These are phyloP conservation scores for Rhadina sibilatrix DNA, from an alignment of 2,113 vertebrate genomes.

Conservation along the genomic window DNA sequence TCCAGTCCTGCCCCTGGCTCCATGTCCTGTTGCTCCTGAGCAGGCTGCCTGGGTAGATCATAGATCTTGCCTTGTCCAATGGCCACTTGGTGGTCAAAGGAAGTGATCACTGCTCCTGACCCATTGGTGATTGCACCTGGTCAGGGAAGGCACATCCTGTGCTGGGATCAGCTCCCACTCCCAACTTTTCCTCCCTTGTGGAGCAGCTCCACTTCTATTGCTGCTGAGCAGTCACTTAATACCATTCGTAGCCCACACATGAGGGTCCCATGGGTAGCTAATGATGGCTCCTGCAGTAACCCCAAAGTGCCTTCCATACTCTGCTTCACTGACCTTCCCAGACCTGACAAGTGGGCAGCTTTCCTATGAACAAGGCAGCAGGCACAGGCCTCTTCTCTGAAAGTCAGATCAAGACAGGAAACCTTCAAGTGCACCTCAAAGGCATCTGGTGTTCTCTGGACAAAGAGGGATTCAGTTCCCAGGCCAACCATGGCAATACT, in stretches of 20 bases:
- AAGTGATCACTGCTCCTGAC: not conserved
- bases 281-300: not conserved
- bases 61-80: not conserved
- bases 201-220: not conserved
- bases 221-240: not conserved
- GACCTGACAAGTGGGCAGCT: not conserved
- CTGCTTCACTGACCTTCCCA: not conserved
- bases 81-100: not conserved
- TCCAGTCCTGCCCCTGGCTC: not conserved
- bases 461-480: not conserved
- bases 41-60: not conserved
- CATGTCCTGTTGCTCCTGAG: not conserved
- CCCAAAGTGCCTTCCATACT: not conserved
- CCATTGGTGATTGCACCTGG: not conserved
- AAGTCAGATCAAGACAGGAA: not conserved
- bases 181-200: fast-evolving
- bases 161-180: not conserved
- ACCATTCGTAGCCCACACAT: not conserved
- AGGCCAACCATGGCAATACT: not conserved
- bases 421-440: not conserved
- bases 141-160: fast-evolving
- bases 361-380: not conserved
- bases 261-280: not conserved
- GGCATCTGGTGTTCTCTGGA: not conserved
- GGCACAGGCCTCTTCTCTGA: not conserved